Evolutionary conservation across 2,888 invertebrate genomes (phyloP).

Genomic region (Rhagonycha fulva): DNA sequence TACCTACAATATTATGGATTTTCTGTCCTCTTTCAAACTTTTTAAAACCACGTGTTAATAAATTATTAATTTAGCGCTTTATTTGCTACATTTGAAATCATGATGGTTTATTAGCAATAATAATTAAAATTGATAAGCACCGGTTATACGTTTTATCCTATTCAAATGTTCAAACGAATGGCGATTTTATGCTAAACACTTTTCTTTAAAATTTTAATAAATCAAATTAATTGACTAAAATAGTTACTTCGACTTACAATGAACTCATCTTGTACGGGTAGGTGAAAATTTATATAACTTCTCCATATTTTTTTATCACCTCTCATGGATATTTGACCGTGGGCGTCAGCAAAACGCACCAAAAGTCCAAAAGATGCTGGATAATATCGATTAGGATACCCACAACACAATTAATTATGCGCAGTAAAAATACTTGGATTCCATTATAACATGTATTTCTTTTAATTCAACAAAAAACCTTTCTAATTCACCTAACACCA

Average conservation of each 20-base stretch:
- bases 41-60: background rate
- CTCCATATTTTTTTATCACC: slow-evolving; percentile 1
- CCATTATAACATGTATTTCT: background rate
- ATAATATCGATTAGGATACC: slow-evolving; percentile 8
- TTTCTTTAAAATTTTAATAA: background rate
- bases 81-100: background rate
- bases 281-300: background rate
- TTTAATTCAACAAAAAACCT: background rate
- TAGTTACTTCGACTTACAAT: background rate
- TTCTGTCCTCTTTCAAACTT: background rate
- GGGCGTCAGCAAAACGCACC: slow-evolving; percentile 12
- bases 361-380: slow-evolving; percentile 8
- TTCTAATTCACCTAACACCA: background rate
- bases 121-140: background rate
- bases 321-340: slow-evolving; percentile 1
- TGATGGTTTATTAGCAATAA: background rate
- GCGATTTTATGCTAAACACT: background rate
- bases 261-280: background rate
- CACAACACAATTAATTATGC: background rate
- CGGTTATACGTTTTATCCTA: background rate
- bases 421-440: background rate
- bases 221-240: background rate
- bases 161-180: background rate
- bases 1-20: background rate
- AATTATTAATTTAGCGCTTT: background rate